Percentiles rank a stretch among this genome's conserved stretches.
These are phyloP conservation scores for Amiota minor DNA, from an alignment of 2,888 invertebrate species.

Conservation along the genomic window DNA sequence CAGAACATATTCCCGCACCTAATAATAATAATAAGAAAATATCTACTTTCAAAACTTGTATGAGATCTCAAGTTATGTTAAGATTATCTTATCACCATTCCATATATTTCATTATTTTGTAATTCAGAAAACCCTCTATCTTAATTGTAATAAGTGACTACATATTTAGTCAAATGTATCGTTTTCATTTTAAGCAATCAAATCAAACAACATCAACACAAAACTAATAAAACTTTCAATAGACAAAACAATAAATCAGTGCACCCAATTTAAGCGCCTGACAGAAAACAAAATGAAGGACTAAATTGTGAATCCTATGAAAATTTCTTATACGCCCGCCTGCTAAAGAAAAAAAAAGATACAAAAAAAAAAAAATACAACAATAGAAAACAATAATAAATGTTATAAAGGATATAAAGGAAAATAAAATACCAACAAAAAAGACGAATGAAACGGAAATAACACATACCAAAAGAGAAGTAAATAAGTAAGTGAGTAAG, in stretches of 20 bases:
- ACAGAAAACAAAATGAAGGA: slow-evolving; percentile 41
- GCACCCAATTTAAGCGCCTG: slow-evolving; percentile 62
- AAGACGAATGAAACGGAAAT: slow-evolving; percentile 9
- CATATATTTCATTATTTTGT: too few species aligned
- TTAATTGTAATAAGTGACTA: too few species aligned
- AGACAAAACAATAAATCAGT: slow-evolving; percentile 63
- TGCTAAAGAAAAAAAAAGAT: background rate
- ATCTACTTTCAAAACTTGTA: too few species aligned
- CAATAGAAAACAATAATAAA: slow-evolving; percentile 7
- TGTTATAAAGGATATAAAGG: background rate
- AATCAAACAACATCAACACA: slow-evolving; percentile 2
- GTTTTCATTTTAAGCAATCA: too few species aligned
- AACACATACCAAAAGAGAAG: slow-evolving; percentile 18
- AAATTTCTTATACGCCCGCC: slow-evolving; percentile 7
- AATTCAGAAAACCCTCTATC: too few species aligned
- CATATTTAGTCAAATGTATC: too few species aligned
- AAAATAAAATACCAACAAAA: background rate
- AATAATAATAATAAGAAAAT: too few species aligned
- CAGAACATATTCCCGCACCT: too few species aligned
- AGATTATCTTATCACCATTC: too few species aligned
- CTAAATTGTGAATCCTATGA: background rate
- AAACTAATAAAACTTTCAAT: slow-evolving; percentile 50
- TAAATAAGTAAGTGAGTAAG: too few species aligned
- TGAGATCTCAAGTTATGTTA: too few species aligned
- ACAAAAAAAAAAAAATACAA: background rate